These are phyloP conservation scores for Anoplopoma fimbria DNA, from an alignment of 2,113 vertebrate species.

Conservation along the genomic window DNA sequence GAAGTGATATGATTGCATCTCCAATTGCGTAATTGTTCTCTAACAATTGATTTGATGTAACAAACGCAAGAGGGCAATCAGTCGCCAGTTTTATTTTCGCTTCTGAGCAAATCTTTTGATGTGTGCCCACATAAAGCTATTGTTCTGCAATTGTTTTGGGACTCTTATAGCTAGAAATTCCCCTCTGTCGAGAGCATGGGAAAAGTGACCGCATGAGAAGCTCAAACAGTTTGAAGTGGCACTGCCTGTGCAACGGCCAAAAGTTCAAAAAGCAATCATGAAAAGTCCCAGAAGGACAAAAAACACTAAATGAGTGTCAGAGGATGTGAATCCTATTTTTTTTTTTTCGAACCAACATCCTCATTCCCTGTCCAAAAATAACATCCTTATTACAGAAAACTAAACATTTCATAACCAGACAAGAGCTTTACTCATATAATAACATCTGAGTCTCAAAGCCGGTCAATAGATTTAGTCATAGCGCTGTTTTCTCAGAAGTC, in stretches of 20 bases:
- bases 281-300: conserved; percentile 15
- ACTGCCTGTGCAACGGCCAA: background rate
- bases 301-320: conserved; percentile 3
- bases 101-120: background rate
- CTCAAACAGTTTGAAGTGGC: background rate
- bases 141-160: background rate
- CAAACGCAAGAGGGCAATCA: conserved; percentile 22
- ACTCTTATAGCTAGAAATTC: background rate
- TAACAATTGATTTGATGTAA: conserved; percentile 38
- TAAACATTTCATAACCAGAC: conserved; percentile 40
- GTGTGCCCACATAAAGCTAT: background rate
- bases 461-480: background rate
- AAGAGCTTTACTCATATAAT: conserved; percentile 10
- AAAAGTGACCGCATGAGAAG: background rate
- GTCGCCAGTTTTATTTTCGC: background rate
- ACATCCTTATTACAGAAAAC: conserved; percentile 38
- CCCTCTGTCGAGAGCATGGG: background rate
- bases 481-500: background rate
- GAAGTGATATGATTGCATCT: conserved; percentile 32
- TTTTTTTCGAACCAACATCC: conserved; percentile 28
- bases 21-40: conserved; percentile 1
- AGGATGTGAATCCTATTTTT: background rate
- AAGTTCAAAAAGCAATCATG: conserved; percentile 1
- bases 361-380: conserved; percentile 20
- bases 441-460: background rate